phyloP scores from a whole-genome alignment of 2,888 invertebrate genomes.

The Drosophila formosana region DNA sequence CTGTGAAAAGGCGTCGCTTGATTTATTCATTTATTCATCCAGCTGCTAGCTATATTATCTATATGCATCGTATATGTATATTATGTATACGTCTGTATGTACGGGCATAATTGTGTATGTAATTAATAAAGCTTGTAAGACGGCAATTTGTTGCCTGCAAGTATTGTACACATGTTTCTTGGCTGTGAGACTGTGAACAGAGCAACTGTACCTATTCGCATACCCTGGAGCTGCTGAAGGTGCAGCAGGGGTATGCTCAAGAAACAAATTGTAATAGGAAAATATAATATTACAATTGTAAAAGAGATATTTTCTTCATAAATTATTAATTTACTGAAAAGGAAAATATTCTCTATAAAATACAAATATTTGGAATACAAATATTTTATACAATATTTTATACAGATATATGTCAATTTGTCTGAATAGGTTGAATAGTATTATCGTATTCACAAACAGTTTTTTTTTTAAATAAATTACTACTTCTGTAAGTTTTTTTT shows the following conservation, averaged over 20 bases:
- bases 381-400: too few species aligned
- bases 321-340: too few species aligned
- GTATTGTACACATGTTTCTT: conserved; percentile 57
- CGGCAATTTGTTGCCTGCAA: conserved; percentile 59
- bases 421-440: too few species aligned
- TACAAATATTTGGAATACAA: too few species aligned
- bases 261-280: neutral
- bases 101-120: conserved; percentile 18
- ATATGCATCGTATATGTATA: conserved; percentile 33
- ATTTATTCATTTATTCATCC: conserved; percentile 74
- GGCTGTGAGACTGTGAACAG: conserved; percentile 14
- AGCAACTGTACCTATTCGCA: conserved; percentile 50
- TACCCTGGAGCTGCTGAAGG: conserved; percentile 10
- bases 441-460: too few species aligned
- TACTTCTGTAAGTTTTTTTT: too few species aligned
- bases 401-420: too few species aligned
- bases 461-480: too few species aligned
- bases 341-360: too few species aligned
- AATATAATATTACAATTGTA: too few species aligned
- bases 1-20: conserved; percentile 76
- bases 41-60: conserved; percentile 45
- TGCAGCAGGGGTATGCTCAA: neutral
- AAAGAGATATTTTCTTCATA: too few species aligned
- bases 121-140: conserved; percentile 58
- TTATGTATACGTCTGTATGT: conserved; percentile 22